Conservation (phyloP, 2,797 vertebrate genomes). For the Intellagama lesueurii region DNA sequence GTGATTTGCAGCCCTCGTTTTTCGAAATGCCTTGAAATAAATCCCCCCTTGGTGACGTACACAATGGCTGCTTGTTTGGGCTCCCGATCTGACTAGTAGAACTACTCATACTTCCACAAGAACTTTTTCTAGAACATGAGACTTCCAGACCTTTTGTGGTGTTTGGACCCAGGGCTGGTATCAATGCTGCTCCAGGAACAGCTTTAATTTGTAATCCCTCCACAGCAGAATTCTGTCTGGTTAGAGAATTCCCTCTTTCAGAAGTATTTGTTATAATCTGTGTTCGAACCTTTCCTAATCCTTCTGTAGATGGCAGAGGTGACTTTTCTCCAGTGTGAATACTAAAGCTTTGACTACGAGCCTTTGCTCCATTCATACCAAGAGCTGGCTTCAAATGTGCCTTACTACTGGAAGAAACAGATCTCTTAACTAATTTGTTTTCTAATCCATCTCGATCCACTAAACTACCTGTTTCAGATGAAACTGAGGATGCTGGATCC, state of each 20-base stretch:
- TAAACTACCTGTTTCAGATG: slow-evolving; percentile 61
- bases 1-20: slow-evolving; percentile 68
- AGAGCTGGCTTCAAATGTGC: slow-evolving; percentile 89
- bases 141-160: slow-evolving; percentile 59
- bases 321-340: slow-evolving; percentile 85
- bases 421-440: slow-evolving; percentile 83
- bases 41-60: slow-evolving; percentile 75
- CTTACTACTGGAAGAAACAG: slow-evolving; percentile 86
- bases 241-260: slow-evolving; percentile 89
- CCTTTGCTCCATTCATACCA: slow-evolving; percentile 94
- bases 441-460: slow-evolving; percentile 77
- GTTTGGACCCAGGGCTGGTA: slow-evolving; percentile 70
- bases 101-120: slow-evolving; percentile 76
- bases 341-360: slow-evolving; percentile 93
- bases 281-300: slow-evolving; percentile 84
- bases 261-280: slow-evolving; percentile 94
- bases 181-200: slow-evolving; percentile 25
- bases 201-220: slow-evolving; percentile 83
- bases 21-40: slow-evolving; percentile 59
- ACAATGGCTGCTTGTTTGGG: slow-evolving; percentile 79
- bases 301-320: slow-evolving; percentile 77
- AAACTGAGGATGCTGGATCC: slow-evolving; percentile 62
- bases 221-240: slow-evolving; percentile 83
- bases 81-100: slow-evolving; percentile 78
- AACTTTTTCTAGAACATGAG: slow-evolving; percentile 73